Evolutionary conservation across 2,888 invertebrate species (phyloP), one percentile per base, ranked within the genome.

Genomic region (Cheilosia pagana): DNA sequence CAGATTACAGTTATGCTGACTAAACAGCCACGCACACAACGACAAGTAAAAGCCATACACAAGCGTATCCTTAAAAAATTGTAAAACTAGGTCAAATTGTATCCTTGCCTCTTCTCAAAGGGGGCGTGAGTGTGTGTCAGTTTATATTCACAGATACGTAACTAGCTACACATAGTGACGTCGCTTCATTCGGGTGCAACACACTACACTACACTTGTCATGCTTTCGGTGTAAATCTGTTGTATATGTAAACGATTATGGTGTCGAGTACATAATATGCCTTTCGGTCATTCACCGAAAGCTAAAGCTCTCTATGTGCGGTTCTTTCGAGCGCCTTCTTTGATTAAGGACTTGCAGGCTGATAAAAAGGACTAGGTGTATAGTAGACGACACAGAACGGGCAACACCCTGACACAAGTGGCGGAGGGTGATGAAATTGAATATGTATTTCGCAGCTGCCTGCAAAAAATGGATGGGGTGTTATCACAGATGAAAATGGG

Each of bases 261-360:
- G 60, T 48, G 41, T 78, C 67, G 35, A 83, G 83, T 78, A 74
- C 16, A 68, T 72, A 74, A 79, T 71, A 53, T 81, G 68, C 63
- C 19, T 14, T 45, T 81, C 59, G 85, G 85, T 85, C 85, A 65
- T 85, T 85, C 85, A 85, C 85, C 85, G 53, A 79, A 75, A 70
- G 50, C 50, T 31, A 74, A 68, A 83, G 78, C 78, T 78, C 39
- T 72, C 3, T 45, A 19, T 41, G 12, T 12, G 39, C 19, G 12
- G 12, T 45, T 57, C 62, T 62, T 63, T 59, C 31, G 19, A 52
- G 48, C 21, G 48, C 35, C 41, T 39, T 19, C 53, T 35, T 16
- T 45, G 8, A 71, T 63, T 35, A 55, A 75, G 57, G 65, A 28
- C 62, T 72, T 53, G 23, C 52, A 21, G 59, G 39, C 62, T 59